Evolutionary conservation across 2,113 vertebrate species (phyloP), one percentile per base, ranked within the genome.

Genomic region (Hippoglossus stenolepis): DNA sequence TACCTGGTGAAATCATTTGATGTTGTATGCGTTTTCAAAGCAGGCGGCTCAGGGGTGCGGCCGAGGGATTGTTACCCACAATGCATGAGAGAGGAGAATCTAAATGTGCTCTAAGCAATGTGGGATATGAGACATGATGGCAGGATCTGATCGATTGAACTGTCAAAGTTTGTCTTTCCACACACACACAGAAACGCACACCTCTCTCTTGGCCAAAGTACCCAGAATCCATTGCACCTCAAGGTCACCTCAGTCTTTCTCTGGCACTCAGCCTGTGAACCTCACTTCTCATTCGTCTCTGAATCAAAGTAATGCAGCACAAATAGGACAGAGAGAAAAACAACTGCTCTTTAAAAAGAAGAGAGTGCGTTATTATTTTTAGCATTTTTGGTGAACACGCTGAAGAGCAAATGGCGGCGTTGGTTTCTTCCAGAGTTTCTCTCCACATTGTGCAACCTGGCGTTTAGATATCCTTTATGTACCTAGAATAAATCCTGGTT

Each of bases 401-500:
- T 53, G 51, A 26, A 35, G 38, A 59, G 6, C 76, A 72, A 82
- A 79, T 53, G 47, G 51, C 5, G 15, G 61, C 47, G 26, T 40
- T 0, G 35, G 51, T 61, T 73, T 73, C 38, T 67, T 73, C 1
- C 0, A 70, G 28, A 70, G 67, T 24, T 40, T 51, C 43, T 61
- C 70, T 54, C 38, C 38, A 71, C 51, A 75, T 78, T 85, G 82
- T 83, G 65, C 51, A 75, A 84, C 73, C 64, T 70, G 70, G 38
- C 45, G 31, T 83, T 77, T 89, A 75, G 85, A 85, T 73, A 74
- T 73, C 73, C 59, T 85, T 84, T 85, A 86, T 75, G 78, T 79
- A 57, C 83, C 87, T 51, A 70, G 73, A 87, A 85, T 83, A 92
- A 94, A 93, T 93, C 89, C 88, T 23, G 26, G 86, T 88, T 91